Percentiles rank a stretch among this genome's conserved stretches.
Conservation (phyloP, 2,113 vertebrate genomes). For the Ictalurus punctatus region DNA sequence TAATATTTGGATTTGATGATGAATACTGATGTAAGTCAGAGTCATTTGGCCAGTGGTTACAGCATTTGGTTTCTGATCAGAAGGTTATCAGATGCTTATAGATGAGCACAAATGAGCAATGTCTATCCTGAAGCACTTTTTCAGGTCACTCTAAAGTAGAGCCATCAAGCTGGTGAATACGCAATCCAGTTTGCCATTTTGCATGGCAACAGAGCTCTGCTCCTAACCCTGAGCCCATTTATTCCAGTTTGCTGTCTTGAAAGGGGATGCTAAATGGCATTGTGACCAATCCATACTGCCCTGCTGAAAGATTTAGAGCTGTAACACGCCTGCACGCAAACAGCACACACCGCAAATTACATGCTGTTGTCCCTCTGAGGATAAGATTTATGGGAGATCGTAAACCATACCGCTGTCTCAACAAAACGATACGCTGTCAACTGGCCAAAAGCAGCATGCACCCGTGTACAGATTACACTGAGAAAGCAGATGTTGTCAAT, state of each 20-base stretch:
- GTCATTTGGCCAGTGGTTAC: not conserved
- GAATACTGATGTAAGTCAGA: not conserved
- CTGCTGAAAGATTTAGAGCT: constrained; percentile 44
- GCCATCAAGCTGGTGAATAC: not conserved
- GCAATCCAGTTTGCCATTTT: not conserved
- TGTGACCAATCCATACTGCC: constrained; percentile 34
- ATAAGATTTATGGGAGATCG: constrained; percentile 31
- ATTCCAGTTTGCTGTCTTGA: constrained; percentile 19
- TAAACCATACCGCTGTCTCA: constrained; percentile 25
- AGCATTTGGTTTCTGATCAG: not conserved
- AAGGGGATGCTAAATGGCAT: constrained; percentile 16
- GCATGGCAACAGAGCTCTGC: not conserved
- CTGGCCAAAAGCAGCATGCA: not conserved
- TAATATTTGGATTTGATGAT: not conserved
- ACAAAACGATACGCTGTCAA: not conserved
- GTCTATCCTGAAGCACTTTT: not conserved
- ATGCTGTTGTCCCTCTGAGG: not conserved
- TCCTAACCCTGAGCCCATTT: constrained; percentile 4
- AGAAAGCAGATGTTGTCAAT: constrained; percentile 7
- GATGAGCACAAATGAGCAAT: not conserved
- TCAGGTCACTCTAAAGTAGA: not conserved
- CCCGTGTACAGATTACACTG: constrained; percentile 9
- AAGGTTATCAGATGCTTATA: not conserved
- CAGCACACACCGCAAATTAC: constrained; percentile 48
- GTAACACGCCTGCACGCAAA: constrained; percentile 37